Evolutionary conservation across 2,888 invertebrate species (phyloP), one percentile per base, ranked within the genome.

Genomic region (Meteorus colon): DNA sequence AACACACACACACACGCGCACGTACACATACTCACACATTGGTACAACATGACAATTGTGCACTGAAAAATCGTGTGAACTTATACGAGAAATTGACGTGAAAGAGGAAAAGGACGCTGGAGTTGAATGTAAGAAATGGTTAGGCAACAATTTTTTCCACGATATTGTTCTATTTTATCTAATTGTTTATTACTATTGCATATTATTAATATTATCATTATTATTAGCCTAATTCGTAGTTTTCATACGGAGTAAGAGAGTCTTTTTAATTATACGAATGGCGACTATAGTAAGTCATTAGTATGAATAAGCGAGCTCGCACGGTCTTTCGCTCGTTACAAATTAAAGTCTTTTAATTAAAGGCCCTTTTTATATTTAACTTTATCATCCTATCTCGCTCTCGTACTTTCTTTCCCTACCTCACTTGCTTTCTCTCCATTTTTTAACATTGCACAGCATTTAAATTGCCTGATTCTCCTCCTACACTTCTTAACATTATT

Each of bases 271-370:
- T 85, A 83, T 77, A 76, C 79, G 79, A 78, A 77, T 68, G 67
- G 65, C 71, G 69, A 77, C 81, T 78, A 55, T 81, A 80, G 82
- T 75, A 78, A 81, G 85, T 86, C 84, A 84, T 87, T 87, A 87
- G 86, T 84, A 86, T 85, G 87, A 87, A 85, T 84, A 84, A 87
- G 83, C 85, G 84, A 86, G 78, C 79, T 76, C 78, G 78, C 79
- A 66, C 77, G 29, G 72, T 62, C 72, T 63, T 45, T 51, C 65
- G 78, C 77, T 81, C 81, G 79, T 81, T 82, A 85, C 81, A 81
- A 87, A 88, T 86, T 86, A 84, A 85, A 85, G 83, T 84, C 85
- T 85, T 84, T 87, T 85, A 87, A 88, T 88, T 86, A 86, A 86
- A 85, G 82, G 82, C 81, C 82, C 83, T 84, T 85, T 72, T 63